Base-by-base conservation (phyloP, 2,888 invertebrate genomes). In the Uloborus plumipes region DNA sequence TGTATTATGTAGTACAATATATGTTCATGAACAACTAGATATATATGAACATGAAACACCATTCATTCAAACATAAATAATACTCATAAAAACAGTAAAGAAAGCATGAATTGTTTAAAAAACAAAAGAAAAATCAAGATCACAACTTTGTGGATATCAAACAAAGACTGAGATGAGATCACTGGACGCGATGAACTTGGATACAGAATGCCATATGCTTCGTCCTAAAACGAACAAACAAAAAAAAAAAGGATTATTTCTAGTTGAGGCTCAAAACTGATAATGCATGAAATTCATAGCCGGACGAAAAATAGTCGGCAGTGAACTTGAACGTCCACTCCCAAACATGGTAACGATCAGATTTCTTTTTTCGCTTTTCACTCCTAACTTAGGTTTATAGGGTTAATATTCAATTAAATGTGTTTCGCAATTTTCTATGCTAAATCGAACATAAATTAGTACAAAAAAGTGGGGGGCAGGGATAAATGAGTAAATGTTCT, bases 181-280 rank as follows among this genome's bases (percentile, higher is more conserved):
- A 58, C 31, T 77, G 77, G 77, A 77, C 70, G 39, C 39, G 70
- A 77, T 70, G 64, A 70, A 70, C 62, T 70, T 64, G 51, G 62
- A 76, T 51, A 49, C 64, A 58, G 59, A 65, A 47, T 65, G 58
- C 58, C 70, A 70, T 71, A 58, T 58, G 47, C 47, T 49, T 39
- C 69, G 61, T 65, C 62, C 77, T 77, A 64, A 18, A 76, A 76
- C 53, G 15, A 49, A 71, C 58, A 62, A 62, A n/a, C 0, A 39
- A 26, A 65, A 6, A 49, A 47, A 53, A 70, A 22, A n/a, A 47
- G 14, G 51, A 67, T 39, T 39, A 39, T 39, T 39, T 2, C 7
- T 39, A 39, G 39, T 39, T 9, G 39, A 39, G 39, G 11, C 9
- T 39, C 11, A 39, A 11, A 39, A 39, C 39, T 39, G 7, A 39